Evolutionary conservation across 2,888 invertebrate species (phyloP), one percentile per base, ranked within the genome.

Genomic region (Pandemis cinnamomeana): DNA sequence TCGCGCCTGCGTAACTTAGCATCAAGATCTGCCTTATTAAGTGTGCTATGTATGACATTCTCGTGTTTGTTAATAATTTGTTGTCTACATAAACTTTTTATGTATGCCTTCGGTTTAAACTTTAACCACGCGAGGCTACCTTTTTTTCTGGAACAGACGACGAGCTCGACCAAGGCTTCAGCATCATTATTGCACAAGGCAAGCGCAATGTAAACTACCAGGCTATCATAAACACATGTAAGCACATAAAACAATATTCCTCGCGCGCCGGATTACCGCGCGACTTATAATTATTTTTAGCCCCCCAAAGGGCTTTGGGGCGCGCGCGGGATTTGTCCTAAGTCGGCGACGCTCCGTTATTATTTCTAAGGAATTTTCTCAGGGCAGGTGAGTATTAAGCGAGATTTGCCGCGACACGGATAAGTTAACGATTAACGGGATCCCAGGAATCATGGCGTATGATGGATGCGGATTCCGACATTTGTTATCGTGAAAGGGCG

Each of bases 291-390:
- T 88, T 87, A 87, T 87, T 87, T 87, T 87, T 87, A 86, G 88
- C 91, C 91, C 91, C 89, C 86, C 80, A 84, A 86, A 86, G 86
- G 90, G 91, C 91, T 92, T 91, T 91, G 84, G 88, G 90, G 81
- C 89, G 88, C 88, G 85, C 85, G 90, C 85, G 85, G 93, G 92
- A 91, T 93, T 92, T 91, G 91, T 88, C 83, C 83, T 85, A 84
- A 86, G 87, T 81, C 87, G 83, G 82, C 82, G 86, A 84, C 90
- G 89, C 91, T 92, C 91, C 91, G 92, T 93, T 93, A 93, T 93
- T 91, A 92, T 92, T 91, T 89, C 90, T 87, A 84, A 83, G 83
- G 83, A 82, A 82, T 83, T 80, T 80, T 80, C 77, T 79, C 79
- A 75, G 75, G 72, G 80, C 72, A 75, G 75, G 69, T 75, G 51